Evolutionary conservation across 2,113 vertebrate species (phyloP).

Genomic region (Chascanopsetta lugubris): DNA sequence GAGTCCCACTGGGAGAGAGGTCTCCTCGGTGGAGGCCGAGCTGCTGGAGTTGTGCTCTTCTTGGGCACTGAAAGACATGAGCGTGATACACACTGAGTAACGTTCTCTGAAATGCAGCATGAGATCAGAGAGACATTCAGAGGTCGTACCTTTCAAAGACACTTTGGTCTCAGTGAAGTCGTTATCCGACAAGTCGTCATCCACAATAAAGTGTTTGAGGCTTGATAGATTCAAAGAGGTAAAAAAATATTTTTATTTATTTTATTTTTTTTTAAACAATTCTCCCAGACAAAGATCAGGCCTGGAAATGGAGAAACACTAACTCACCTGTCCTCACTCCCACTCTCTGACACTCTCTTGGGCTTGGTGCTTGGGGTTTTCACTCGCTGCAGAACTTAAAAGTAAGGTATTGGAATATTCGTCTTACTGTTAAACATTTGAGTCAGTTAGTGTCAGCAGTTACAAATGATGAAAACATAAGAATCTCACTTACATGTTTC

Average conservation of each 20-base stretch:
- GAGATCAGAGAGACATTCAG: neutral
- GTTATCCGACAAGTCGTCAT: slow-evolving; percentile 75
- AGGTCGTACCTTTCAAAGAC: slow-evolving; percentile 63
- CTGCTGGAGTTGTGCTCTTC: slow-evolving; percentile 50
- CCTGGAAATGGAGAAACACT: neutral
- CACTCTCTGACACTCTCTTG: slow-evolving; percentile 31
- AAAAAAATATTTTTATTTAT: too few species aligned
- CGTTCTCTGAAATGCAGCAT: neutral
- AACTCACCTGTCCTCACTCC: slow-evolving; percentile 74
- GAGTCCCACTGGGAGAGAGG: slow-evolving; percentile 63
- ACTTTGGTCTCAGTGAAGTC: slow-evolving; percentile 75
- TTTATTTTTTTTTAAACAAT: neutral
- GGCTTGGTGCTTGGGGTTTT: slow-evolving; percentile 75
- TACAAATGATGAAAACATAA: neutral
- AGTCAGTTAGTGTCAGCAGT: neutral
- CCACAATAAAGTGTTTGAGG: slow-evolving; percentile 76
- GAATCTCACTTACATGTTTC: slow-evolving; percentile 75
- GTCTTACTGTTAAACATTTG: neutral
- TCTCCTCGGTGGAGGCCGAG: slow-evolving; percentile 36
- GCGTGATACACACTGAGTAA: neutral
- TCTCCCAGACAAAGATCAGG: neutral
- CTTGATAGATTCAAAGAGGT: slow-evolving; percentile 43
- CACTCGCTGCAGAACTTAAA: slow-evolving; percentile 73
- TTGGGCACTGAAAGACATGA: slow-evolving; percentile 48
- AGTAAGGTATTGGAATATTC: too few species aligned